phyloP scores from a whole-genome alignment of 2,797 vertebrate genomes.

The Karalla daura region DNA sequence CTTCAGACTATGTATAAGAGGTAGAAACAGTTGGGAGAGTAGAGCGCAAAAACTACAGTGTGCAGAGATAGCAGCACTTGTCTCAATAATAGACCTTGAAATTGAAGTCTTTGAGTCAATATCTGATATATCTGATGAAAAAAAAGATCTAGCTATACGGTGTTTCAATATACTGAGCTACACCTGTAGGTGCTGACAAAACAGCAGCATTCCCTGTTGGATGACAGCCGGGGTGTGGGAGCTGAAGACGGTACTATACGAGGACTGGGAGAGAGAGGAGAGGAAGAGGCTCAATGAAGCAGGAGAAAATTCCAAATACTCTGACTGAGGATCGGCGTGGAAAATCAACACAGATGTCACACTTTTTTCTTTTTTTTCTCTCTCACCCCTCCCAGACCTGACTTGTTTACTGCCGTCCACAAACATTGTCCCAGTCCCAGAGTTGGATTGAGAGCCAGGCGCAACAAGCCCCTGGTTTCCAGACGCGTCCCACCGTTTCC shows the following conservation, averaged over 20 bases:
- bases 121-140: too few species aligned
- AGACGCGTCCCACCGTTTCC: conserved; percentile 25
- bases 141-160: too few species aligned
- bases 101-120: too few species aligned
- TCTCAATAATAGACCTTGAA: too few species aligned
- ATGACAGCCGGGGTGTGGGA: background rate
- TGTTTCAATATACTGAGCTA: conserved; percentile 25
- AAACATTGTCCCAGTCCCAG: conserved; percentile 45
- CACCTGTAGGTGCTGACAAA: background rate
- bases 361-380: too few species aligned
- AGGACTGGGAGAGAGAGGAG: background rate
- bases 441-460: conserved; percentile 54
- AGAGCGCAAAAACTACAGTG: too few species aligned
- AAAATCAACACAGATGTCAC: conserved; percentile 70
- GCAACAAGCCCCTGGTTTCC: conserved; percentile 63
- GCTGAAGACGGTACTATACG: background rate
- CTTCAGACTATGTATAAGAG: too few species aligned
- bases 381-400: conserved; percentile 45
- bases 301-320: conserved; percentile 25
- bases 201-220: conserved; percentile 10
- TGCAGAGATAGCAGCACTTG: too few species aligned
- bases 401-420: conserved; percentile 46
- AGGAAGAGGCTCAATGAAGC: conserved; percentile 7
- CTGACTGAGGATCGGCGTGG: conserved; percentile 41
- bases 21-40: too few species aligned